These are phyloP conservation scores for Datnioides undecimradiatus DNA, from an alignment of 2,113 vertebrate genomes.

Conservation along the genomic window DNA sequence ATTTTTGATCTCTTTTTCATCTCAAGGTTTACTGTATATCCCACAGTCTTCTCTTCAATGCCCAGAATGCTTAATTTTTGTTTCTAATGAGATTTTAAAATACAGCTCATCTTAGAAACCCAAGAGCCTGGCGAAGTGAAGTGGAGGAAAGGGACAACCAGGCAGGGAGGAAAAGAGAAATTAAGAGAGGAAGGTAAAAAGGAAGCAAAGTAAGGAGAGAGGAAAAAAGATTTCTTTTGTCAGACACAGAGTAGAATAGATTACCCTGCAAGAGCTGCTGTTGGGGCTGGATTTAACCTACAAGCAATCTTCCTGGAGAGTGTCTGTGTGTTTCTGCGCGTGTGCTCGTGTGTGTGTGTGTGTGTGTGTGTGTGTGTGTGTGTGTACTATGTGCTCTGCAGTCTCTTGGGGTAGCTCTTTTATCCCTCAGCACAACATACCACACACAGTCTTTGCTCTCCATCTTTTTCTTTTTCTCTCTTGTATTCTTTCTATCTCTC, in stretches of 20 bases:
- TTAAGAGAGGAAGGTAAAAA: slow-evolving; percentile 18
- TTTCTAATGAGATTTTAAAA: slow-evolving; percentile 18
- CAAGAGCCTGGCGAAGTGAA: background rate
- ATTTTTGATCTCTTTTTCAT: background rate
- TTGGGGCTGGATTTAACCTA: slow-evolving; percentile 55
- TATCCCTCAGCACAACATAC: slow-evolving; percentile 49
- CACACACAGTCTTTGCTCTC: slow-evolving; percentile 39
- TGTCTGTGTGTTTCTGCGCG: slow-evolving; percentile 23
- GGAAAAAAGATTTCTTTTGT: slow-evolving; percentile 42
- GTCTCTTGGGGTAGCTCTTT: slow-evolving; percentile 55
- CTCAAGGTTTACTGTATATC: background rate
- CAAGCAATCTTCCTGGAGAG: slow-evolving; percentile 54
- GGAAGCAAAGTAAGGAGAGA: background rate
- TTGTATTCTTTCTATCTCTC: slow-evolving; percentile 3
- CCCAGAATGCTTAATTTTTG: background rate
- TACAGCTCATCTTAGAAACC: background rate
- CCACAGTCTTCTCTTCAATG: background rate
- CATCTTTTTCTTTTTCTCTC: slow-evolving; percentile 16
- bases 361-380: slow-evolving; percentile 16
- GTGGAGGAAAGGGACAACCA: background rate
- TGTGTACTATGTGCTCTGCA: slow-evolving; percentile 25
- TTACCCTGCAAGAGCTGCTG: slow-evolving; percentile 45
- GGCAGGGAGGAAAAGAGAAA: slow-evolving; percentile 1
- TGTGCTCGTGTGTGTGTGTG: slow-evolving; percentile 22
- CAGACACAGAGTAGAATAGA: slow-evolving; percentile 60